Evolutionary conservation across 2,113 vertebrate genomes (phyloP).

Genomic region (cattle (Bos taurus)): DNA sequence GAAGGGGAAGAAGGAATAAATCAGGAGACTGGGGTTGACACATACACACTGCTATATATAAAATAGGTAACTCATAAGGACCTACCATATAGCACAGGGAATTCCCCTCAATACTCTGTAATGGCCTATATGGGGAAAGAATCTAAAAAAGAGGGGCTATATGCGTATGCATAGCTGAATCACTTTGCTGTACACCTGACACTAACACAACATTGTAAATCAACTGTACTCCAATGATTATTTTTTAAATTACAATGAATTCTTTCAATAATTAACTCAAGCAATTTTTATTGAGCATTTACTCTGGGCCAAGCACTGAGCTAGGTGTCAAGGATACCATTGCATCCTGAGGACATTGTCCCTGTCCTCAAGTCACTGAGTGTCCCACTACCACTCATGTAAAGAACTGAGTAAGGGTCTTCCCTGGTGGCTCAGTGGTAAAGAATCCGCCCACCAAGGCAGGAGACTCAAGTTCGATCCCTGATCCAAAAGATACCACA

Average conservation of each 20-base stretch:
- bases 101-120: neutral
- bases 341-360: neutral
- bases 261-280: slow-evolving; percentile 19
- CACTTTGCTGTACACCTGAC: neutral
- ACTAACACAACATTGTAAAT: neutral
- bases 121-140: neutral
- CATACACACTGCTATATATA: neutral
- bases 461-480: neutral
- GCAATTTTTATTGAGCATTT: neutral
- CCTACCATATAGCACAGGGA: neutral
- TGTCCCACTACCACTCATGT: neutral
- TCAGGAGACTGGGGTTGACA: neutral
- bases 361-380: neutral
- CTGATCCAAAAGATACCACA: neutral
- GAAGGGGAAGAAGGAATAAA: neutral
- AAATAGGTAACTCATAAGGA: neutral
- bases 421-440: neutral
- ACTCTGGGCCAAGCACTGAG: neutral
- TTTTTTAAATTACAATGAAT: neutral
- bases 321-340: neutral
- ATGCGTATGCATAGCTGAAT: neutral
- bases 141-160: neutral
- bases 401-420: neutral
- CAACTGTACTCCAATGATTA: neutral
- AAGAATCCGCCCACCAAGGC: neutral